A percentile compares a stretch with the other conserved stretches of the same genome.
Evolutionary conservation across 1,140 invertebrate genomes (phyloP).

Genomic region (Eupeodes corollae): DNA sequence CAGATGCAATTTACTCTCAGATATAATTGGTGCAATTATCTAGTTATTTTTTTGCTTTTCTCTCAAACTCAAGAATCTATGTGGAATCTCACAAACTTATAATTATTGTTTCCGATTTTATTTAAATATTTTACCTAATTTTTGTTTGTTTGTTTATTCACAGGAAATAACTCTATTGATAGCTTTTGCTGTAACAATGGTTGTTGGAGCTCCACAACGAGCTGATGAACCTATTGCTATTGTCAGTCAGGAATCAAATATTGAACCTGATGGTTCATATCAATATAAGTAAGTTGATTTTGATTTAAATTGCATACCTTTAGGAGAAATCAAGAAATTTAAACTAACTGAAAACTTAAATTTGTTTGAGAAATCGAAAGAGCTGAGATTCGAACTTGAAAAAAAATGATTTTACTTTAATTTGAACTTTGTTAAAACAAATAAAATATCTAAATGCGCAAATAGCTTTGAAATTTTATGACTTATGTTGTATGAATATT

Average conservation of each 20-base stretch:
- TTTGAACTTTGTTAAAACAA: not conserved
- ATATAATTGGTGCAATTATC: no score
- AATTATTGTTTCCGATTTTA: constrained; percentile 5
- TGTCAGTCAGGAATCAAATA: constrained; percentile 51
- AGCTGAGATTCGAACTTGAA: constrained; percentile 7
- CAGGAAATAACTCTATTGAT: constrained; percentile 27
- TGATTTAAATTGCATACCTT: constrained; percentile 11
- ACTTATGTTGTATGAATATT: no score
- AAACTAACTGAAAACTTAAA: no score
- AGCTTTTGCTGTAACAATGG: constrained; percentile 30
- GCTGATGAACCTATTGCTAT: constrained; percentile 46
- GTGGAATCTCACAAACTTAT: no score
- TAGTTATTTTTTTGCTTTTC: no score
- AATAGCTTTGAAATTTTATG: no score
- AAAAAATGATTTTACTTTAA: not conserved
- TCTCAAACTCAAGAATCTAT: no score
- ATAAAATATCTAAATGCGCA: no score
- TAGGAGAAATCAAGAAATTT: not conserved
- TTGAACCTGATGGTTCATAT: constrained; percentile 52
- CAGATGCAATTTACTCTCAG: no score
- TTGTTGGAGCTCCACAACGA: constrained; percentile 40
- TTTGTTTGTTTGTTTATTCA: constrained; percentile 13
- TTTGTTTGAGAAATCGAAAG: constrained; percentile 1
- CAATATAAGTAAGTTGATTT: constrained; percentile 43
- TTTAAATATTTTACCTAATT: constrained; percentile 5